phyloP scores from a whole-genome alignment of 1,140 invertebrate species.

The Pachyrhynchus sulphureomaculatus region DNA sequence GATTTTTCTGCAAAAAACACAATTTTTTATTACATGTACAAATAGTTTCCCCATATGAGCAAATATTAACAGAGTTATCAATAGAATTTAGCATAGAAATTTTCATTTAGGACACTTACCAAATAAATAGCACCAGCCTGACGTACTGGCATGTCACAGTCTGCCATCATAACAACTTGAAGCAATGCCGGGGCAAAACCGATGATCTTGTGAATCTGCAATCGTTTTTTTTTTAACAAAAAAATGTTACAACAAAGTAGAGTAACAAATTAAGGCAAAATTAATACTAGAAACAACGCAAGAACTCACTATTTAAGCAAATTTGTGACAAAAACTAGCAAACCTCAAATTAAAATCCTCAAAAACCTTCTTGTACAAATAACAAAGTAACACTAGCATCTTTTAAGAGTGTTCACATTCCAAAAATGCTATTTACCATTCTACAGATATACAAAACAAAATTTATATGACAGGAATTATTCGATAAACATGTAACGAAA shows the following conservation, averaged over 20 bases:
- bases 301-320: too few relatives aligned
- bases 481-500: too few relatives aligned
- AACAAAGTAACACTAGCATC: too few relatives aligned
- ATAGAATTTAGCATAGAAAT: neutral
- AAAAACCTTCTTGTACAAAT: too few relatives aligned
- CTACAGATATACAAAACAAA: too few relatives aligned
- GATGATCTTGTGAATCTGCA: constrained; percentile 91
- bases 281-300: neutral
- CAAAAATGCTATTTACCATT: too few relatives aligned
- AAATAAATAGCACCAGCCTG: constrained; percentile 97
- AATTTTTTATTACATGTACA: neutral
- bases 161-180: constrained; percentile 88
- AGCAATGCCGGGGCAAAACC: constrained; percentile 92
- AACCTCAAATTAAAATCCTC: too few relatives aligned
- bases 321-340: too few relatives aligned
- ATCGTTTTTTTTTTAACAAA: constrained; percentile 17
- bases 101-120: too few relatives aligned
- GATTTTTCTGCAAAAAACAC: constrained; percentile 71
- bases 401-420: too few relatives aligned
- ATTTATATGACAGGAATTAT: too few relatives aligned
- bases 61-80: neutral
- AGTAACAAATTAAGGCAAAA: neutral
- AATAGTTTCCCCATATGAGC: neutral
- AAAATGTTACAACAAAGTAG: neutral
- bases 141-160: constrained; percentile 87